These are phyloP conservation scores for Phyllotreta striolata DNA, from an alignment of 2,888 invertebrate genomes.

Conservation along the genomic window DNA sequence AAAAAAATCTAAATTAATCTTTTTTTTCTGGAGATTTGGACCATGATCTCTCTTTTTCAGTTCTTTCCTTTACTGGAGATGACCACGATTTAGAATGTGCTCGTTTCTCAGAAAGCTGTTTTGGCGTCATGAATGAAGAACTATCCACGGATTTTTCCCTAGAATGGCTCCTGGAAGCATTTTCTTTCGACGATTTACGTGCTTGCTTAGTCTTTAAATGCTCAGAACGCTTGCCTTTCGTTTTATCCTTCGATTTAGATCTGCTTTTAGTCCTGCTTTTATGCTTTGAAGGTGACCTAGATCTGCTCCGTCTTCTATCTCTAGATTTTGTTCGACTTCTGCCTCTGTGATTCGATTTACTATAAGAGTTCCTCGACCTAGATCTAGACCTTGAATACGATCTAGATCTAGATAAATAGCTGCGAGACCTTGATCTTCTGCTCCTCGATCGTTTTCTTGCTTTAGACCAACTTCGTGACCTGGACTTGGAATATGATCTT, in stretches of 20 bases:
- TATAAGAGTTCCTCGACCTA: slow-evolving; percentile 53
- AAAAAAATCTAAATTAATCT: slow-evolving; percentile 12
- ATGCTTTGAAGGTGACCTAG: slow-evolving; percentile 16
- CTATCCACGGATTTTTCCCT: slow-evolving; percentile 54
- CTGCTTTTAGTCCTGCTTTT: neutral
- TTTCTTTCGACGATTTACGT: slow-evolving; percentile 16
- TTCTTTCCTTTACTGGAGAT: slow-evolving; percentile 62
- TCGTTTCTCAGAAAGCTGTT: slow-evolving; percentile 51
- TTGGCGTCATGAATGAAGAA: slow-evolving; percentile 56
- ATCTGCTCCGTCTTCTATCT: slow-evolving; percentile 26
- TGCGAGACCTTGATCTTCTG: slow-evolving; percentile 51
- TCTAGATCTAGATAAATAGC: slow-evolving; percentile 42
- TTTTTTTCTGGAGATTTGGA: slow-evolving; percentile 62
- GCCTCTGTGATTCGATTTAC: slow-evolving; percentile 40
- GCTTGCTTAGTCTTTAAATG: slow-evolving; percentile 17
- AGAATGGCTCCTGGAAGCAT: slow-evolving; percentile 35
- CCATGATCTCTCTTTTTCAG: slow-evolving; percentile 60
- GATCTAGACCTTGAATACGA: slow-evolving; percentile 42
- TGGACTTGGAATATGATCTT: slow-evolving; percentile 19
- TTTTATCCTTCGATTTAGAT: slow-evolving; percentile 29
- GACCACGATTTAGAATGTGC: slow-evolving; percentile 69
- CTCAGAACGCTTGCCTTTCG: slow-evolving; percentile 33
- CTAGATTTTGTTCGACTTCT: slow-evolving; percentile 42
- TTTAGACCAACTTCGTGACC: slow-evolving; percentile 46
- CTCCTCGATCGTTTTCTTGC: slow-evolving; percentile 41